Conservation (phyloP, 2,888 invertebrate species). For the Harpagoxenus sublaevis region DNA sequence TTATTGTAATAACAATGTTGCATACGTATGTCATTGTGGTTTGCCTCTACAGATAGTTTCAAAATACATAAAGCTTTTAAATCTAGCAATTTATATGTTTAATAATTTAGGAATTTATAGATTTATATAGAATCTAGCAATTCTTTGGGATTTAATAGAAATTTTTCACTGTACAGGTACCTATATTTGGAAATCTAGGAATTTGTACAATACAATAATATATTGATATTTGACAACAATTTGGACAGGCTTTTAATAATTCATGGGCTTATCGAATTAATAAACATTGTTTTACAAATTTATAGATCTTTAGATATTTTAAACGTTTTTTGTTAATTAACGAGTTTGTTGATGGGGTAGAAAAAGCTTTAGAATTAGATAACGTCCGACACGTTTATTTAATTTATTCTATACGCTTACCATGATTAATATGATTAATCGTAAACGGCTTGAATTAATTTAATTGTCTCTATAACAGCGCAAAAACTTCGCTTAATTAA, state of each 20-base stretch:
- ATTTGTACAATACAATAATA: not conserved
- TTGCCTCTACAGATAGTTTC: conserved; percentile 24
- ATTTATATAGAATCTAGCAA: not conserved
- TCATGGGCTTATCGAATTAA: not conserved
- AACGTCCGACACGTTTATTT: not conserved
- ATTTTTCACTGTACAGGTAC: not conserved
- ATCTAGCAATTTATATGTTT: conserved; percentile 4
- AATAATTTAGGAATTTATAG: conserved; percentile 11
- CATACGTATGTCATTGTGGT: too few relatives aligned
- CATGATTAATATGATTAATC: conserved; percentile 31
- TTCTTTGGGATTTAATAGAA: not conserved
- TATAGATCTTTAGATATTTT: not conserved
- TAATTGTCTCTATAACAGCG: conserved; percentile 24
- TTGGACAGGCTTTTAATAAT: not conserved
- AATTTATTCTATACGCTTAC: conserved; percentile 9
- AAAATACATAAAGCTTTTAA: conserved; percentile 15
- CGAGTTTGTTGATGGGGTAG: not conserved
- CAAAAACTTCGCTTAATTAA: conserved; percentile 35
- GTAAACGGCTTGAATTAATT: conserved; percentile 7
- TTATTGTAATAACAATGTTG: conserved; percentile 47
- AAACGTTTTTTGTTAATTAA: not conserved
- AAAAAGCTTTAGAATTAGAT: not conserved
- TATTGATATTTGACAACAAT: not conserved
- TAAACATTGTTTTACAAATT: not conserved
- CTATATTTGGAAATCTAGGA: not conserved